Evolutionary conservation across 2,888 invertebrate species (phyloP), one percentile per base, ranked within the genome.

Genomic region (Ichneumon xanthorius): DNA sequence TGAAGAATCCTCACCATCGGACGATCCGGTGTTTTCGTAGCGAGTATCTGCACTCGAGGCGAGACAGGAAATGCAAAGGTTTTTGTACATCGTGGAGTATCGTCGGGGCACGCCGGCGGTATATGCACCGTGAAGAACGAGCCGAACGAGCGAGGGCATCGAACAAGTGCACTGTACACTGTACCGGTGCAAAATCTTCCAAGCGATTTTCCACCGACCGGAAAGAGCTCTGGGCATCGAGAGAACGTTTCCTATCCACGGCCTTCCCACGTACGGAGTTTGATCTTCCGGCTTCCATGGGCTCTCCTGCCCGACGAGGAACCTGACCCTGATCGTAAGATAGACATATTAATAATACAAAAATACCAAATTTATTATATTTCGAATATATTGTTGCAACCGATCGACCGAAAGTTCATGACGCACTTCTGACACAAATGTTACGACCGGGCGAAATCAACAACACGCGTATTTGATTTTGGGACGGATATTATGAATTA

Each of bases 191-290:
- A 26, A 53, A 67, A 14, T 76, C 48, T 80, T 72, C 37, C 55
- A 58, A 67, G 11, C 19, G 48, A 55, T 65, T 14, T 71, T 55
- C n/a, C n/a, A 14, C 50, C 45, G 48, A 58, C 53, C 50, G 45
- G 30, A 77, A 80, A 48, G 48, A 76, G 68, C 70, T 75, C 75
- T 53, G 71, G 53, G 53, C 78, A 70, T 75, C 81, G 78, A 78
- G 67, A 37, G 50, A 73, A 55, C 73, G 75, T 78, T 81, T 85
- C 63, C 78, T 81, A 79, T 53, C 26, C 40, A 0, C 75, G 65
- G 78, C 70, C 82, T 85, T 82, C 82, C 81, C 85, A 85, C 82
- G 85, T 82, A 85, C 85, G 16, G 85, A 70, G 82, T 61, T 79
- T 55, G 40, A 58, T 76, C 65, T 78, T 85, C 48, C 70, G 78